Evolutionary conservation across 2,113 vertebrate genomes (phyloP), one percentile per base, ranked within the genome.

Genomic region (Melanocharis versteri): DNA sequence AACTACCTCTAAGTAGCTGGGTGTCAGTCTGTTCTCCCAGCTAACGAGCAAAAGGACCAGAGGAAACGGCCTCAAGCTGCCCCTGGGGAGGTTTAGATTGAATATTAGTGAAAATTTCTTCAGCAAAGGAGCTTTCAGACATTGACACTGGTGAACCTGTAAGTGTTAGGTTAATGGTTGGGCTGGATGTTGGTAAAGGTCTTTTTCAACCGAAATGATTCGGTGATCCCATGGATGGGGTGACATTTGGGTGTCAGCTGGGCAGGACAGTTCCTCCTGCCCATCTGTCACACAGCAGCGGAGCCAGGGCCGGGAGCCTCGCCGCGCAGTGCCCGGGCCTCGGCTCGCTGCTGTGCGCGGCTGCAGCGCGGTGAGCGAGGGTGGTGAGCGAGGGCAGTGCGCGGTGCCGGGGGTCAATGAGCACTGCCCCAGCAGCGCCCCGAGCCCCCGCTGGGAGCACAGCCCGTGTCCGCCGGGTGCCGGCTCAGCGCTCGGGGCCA

Each of bases 251-350:
- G 6, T 33, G 22, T 20, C 42, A 7, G 2, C 7, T 9, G 62
- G 13, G 23, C 53, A 60, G 47, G 28, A 6, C 7, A 1, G 21
- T 27, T 58, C 42, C n/a, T 51, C 10, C 15, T 22, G 51, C 19
- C 45, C n/a, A 1, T 15, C 3, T 68, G 40, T 18, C 2, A 1
- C 39, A 1, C 10, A 18, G 50, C 1, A 0, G 3, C 15, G 6
- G 62, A 13, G 56, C 21, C 2, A 5, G 54, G 42, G 44, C 71
- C 4, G 42, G 11, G 35, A 76, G 26, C 15, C 40, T 14, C 7
- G 15, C 35, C 7, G 1, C 1, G 1, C 5, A 0, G 22, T 11
- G 40, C 64, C 51, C 35, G 28, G 8, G 27, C 16, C 51, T n/a
- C 1, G 1, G 30, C 51, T 39, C 2, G 3, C 62, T 31, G 2